Evolutionary conservation across 2,888 invertebrate genomes (phyloP), one percentile per base, ranked within the genome.

Genomic region (Rhagonycha fulva): DNA sequence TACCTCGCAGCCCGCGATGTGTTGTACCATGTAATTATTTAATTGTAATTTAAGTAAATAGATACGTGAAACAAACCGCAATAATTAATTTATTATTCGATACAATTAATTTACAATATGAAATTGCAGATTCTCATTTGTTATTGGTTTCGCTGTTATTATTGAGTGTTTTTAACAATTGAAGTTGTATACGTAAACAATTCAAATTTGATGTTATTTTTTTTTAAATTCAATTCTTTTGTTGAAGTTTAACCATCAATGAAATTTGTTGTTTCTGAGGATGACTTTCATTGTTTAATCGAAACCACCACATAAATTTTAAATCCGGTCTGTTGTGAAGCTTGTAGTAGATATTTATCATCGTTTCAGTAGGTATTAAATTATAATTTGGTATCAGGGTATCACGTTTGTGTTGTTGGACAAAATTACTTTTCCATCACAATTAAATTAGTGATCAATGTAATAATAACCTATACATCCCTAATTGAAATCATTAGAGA

Each of bases 401-500:
- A n/a, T 47, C n/a, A 47, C 47, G 47, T n/a, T n/a, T 47, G 47
- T 47, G n/a, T 47, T 47, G 47, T 47, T n/a, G n/a, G 47, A 47
- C 47, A 47, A 47, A 47, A 47, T 47, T 47, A 47, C 47, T 47
- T 47, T 47, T 47, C 12, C 47, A 47, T 47, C n/a, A 47, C 12
- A 47, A 47, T 47, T 47, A n/a, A 47, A 47, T n/a, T 47, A 47
- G n/a, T 47, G 47, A 47, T n/a, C 47, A 47, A 47, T 47, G 47
- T n/a, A 47, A 19, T 19, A 19, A 19, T 19, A 19, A 47, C 47
- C 47, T 47, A 47, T 19, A 26, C 26, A 66, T 24, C 24, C n/a
- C n/a, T 66, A 66, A 66, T 66, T 66, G 63, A 66, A 66, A 66
- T 66, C 63, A 24, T 66, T 66, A 66, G 63, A 66, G 14, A 66